Conservation (phyloP, 2,113 vertebrate genomes). For the Coptodon bakossiorum region DNA sequence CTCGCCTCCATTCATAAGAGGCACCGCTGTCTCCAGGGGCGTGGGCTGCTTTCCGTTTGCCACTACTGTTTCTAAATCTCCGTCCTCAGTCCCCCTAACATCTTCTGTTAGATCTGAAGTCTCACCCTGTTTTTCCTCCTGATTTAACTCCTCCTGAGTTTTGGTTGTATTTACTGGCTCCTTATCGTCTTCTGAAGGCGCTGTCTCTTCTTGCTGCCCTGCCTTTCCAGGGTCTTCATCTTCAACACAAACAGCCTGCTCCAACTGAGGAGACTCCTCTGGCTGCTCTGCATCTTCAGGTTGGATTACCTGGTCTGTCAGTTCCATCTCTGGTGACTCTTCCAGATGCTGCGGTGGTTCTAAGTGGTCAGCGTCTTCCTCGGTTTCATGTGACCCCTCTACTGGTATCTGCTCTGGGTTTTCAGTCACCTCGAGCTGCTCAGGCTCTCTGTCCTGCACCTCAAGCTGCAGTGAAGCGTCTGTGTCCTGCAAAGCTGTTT, state of each 20-base stretch:
- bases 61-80: not conserved
- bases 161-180: not conserved
- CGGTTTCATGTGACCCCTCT: not conserved
- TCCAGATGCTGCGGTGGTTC: not conserved
- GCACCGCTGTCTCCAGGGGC: not conserved
- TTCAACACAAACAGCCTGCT: not conserved
- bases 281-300: not conserved
- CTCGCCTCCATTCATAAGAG: constrained; percentile 31
- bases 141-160: not conserved
- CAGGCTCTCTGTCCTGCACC: not conserved
- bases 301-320: not conserved
- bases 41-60: constrained; percentile 14
- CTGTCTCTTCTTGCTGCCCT: not conserved
- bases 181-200: not conserved
- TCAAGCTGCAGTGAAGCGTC: not conserved
- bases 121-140: not conserved
- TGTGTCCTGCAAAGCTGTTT: not conserved
- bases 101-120: not conserved
- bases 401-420: not conserved
- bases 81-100: not conserved
- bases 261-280: not conserved
- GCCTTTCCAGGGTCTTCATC: not conserved
- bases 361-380: not conserved
- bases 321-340: not conserved
- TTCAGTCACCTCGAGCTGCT: not conserved